These are phyloP conservation scores for Acleris cristana DNA, from an alignment of 2,888 invertebrate species.

Conservation along the genomic window DNA sequence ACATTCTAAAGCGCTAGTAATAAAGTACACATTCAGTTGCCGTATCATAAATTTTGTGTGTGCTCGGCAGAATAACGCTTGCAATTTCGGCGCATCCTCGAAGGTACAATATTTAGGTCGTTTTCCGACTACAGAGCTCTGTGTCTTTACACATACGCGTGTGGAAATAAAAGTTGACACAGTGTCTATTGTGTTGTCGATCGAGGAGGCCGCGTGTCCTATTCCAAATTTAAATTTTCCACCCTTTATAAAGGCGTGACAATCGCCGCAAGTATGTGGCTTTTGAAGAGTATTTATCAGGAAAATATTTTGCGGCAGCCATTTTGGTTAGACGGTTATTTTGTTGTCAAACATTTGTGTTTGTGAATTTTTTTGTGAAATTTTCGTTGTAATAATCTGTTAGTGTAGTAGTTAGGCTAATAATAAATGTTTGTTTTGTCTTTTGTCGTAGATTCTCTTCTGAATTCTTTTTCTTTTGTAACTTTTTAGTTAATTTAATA, in stretches of 20 bases:
- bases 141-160: conserved; percentile 7
- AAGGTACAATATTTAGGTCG: conserved; percentile 30
- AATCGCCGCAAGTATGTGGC: conserved; percentile 36
- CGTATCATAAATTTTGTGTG: conserved; percentile 29
- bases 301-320: conserved; percentile 25
- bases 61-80: conserved; percentile 32
- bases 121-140: conserved; percentile 14
- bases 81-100: conserved; percentile 35
- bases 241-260: conserved; percentile 35
- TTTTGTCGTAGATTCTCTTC: no score
- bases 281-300: conserved; percentile 29
- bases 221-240: conserved; percentile 38
- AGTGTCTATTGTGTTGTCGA: conserved; percentile 1
- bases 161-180: neutral
- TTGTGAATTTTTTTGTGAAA: no score
- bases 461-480: no score
- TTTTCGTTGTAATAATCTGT: no score
- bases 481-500: no score
- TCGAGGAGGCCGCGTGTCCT: conserved; percentile 12
- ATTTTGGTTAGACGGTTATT: conserved; percentile 27
- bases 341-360: neutral
- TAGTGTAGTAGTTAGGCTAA: no score
- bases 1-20: conserved; percentile 23
- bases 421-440: no score
- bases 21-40: conserved; percentile 33